Conservation (phyloP, 2,797 vertebrate genomes). For the Gephyroberyx darwinii region DNA sequence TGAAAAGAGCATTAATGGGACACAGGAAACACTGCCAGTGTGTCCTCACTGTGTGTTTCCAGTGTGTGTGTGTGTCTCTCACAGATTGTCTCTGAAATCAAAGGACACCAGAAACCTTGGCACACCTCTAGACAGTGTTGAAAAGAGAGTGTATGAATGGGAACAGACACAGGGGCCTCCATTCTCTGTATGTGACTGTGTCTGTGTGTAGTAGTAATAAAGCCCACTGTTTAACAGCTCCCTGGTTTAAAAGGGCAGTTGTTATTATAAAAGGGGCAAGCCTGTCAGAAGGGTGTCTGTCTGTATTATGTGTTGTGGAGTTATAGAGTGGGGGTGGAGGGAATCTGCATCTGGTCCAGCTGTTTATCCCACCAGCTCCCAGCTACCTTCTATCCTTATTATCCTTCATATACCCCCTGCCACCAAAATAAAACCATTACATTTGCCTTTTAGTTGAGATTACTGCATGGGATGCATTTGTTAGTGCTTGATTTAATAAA, state of each 20-base stretch:
- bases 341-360: conserved; percentile 55
- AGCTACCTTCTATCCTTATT: conserved; percentile 30
- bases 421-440: conserved; percentile 3
- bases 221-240: conserved; percentile 40
- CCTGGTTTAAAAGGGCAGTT: conserved; percentile 54
- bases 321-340: conserved; percentile 35
- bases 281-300: conserved; percentile 42
- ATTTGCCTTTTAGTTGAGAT: conserved; percentile 10
- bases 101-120: background rate
- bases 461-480: background rate
- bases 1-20: conserved; percentile 24
- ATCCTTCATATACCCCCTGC: conserved; percentile 11
- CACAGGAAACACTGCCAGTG: conserved; percentile 10
- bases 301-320: conserved; percentile 50
- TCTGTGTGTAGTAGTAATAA: conserved; percentile 35
- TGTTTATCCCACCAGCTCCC: conserved; percentile 44
- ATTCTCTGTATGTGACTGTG: conserved; percentile 12
- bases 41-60: background rate
- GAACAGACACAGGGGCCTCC: conserved; percentile 41
- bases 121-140: conserved; percentile 24
- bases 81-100: conserved; percentile 7
- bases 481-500: background rate
- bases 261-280: conserved; percentile 56
- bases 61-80: background rate
- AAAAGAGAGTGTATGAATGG: conserved; percentile 44